phyloP scores from a whole-genome alignment of 2,113 vertebrate genomes.

The Myocastor coypus region DNA sequence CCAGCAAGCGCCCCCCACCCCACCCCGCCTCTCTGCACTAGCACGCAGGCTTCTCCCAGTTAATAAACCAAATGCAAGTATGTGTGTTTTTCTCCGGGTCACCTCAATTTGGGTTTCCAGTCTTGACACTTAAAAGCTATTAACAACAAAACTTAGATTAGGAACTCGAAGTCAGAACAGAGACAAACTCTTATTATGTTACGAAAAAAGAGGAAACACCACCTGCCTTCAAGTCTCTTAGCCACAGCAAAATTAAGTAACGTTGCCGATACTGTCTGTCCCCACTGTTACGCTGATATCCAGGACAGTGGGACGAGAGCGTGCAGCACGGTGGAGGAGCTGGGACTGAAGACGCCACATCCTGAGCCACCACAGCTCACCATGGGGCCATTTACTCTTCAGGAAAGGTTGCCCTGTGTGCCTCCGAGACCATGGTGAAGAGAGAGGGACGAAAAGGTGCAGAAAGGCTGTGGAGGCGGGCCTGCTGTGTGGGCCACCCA shows the following conservation, averaged over 20 bases:
- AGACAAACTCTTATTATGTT: background rate
- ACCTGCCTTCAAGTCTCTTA: background rate
- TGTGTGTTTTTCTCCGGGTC: background rate
- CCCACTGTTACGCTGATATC: background rate
- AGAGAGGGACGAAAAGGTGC: background rate
- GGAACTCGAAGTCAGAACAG: background rate
- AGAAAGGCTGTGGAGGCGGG: background rate
- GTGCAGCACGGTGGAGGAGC: background rate
- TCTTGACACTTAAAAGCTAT: background rate
- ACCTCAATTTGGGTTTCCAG: background rate
- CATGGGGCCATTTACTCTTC: background rate
- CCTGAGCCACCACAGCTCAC: background rate
- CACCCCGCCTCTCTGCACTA: background rate
- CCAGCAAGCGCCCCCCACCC: background rate
- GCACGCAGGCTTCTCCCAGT: background rate
- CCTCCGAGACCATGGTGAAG: background rate
- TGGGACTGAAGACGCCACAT: background rate
- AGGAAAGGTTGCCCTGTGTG: background rate
- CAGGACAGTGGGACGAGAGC: background rate
- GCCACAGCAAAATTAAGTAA: conserved; percentile 25
- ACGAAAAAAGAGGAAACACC: background rate
- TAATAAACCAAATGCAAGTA: background rate
- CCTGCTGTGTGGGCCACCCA: background rate
- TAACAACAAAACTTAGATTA: conserved; percentile 13
- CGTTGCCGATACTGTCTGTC: background rate